A percentile compares a stretch with the other conserved stretches of the same genome.
phyloP scores from a whole-genome alignment of 2,888 invertebrate genomes.

The Caenorhabditis doughertyi region DNA sequence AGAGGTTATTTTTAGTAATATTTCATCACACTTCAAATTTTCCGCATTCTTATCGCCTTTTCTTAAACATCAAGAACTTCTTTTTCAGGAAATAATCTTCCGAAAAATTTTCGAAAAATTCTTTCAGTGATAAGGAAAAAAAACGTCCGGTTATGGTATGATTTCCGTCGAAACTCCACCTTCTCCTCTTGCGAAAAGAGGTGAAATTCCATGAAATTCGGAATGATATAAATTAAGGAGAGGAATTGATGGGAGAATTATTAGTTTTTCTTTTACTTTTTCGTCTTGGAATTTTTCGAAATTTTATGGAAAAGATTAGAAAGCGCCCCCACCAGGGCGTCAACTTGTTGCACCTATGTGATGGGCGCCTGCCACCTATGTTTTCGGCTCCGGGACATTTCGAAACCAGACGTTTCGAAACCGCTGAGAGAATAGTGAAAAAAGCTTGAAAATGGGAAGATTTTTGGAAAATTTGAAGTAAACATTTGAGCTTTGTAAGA shows the following conservation, averaged over 20 bases:
- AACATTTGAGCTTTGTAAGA: too few species aligned
- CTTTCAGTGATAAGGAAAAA: not conserved
- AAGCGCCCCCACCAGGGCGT: too few species aligned
- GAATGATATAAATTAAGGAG: not conserved
- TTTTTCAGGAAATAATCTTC: not conserved
- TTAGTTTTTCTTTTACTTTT: not conserved
- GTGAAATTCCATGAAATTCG: not conserved
- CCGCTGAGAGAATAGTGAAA: too few species aligned
- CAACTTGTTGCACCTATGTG: too few species aligned
- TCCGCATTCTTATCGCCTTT: not conserved
- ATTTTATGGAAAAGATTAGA: too few species aligned
- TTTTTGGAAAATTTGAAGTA: too few species aligned
- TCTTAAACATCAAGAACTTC: not conserved
- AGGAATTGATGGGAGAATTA: not conserved
- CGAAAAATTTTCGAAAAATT: not conserved
- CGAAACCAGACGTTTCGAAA: too few species aligned
- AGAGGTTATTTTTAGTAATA: too few species aligned
- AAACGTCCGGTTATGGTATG: slow-evolving; percentile 6
- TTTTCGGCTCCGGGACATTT: too few species aligned
- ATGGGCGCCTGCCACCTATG: too few species aligned
- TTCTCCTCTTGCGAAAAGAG: not conserved
- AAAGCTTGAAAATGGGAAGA: too few species aligned
- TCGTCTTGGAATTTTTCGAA: not conserved
- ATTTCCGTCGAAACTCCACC: not conserved
- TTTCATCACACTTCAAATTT: not conserved